Evolutionary conservation across 1,140 invertebrate species (phyloP), one percentile per base, ranked within the genome.

Genomic region (Eupristina koningsbergeri): DNA sequence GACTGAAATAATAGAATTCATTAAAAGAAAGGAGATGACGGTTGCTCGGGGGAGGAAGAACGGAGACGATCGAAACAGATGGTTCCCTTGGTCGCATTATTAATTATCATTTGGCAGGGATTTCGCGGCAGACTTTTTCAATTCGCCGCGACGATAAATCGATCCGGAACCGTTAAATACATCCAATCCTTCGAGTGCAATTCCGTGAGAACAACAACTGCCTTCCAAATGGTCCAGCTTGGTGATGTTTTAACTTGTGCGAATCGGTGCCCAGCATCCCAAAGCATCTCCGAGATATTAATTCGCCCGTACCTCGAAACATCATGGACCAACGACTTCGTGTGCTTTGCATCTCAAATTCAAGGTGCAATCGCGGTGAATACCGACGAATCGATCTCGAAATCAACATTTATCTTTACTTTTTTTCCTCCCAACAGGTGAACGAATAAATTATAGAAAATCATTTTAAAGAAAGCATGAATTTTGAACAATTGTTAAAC

Each of bases 1-100:
- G 71, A 71, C 45, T 58, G 71, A 76, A 77, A 83, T 83, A 84
- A 86, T 84, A 76, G 80, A 83, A 75, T 85, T 69, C 34, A 85
- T 84, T 83, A 81, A 69, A 53, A 78, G 22, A 63, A 78, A 61
- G 31, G 15, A 15, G 34, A 0, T n/a, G 22, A 8, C 67, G 19
- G 50, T 19, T 41, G 73, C 61, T 41, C 29, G 50, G 1, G 63
- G 19, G 69, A 3, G 67, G 31, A 36, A 29, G 61, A 19, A 11
- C 76, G 61, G 22, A 31, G 26, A 34, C 47, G 63, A 64, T 34
- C 29, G 29, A 13, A 8, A 1, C 6, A 5, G 29, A 19, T 29
- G 3, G 63, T 31, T 29, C 13, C 29, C 63, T n/a, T 3, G 53
- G 53, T 9, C 67, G 39, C 41, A 41, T 77, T 69, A 82, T 82